These are phyloP conservation scores for Crossaster papposus DNA, from an alignment of 53 echinoderm and acorn worm genomes.

Conservation along the genomic window DNA sequence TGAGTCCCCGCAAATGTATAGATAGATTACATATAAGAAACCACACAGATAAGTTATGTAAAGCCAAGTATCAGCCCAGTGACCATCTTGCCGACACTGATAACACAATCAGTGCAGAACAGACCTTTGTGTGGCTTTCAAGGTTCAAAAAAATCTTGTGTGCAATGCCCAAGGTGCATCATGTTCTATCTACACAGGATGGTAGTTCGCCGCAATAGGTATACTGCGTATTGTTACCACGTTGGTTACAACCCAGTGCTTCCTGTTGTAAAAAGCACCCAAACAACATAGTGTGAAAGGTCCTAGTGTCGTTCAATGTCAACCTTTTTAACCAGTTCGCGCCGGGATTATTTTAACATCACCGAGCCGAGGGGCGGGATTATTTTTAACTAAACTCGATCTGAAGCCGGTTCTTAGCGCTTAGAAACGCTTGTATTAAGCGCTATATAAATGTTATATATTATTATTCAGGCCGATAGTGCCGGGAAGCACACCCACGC, in stretches of 20 bases:
- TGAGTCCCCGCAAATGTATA: background rate
- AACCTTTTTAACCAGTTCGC: no score
- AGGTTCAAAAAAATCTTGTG: conserved; percentile 25
- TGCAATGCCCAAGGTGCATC: conserved; percentile 20
- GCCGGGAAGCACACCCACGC: no score
- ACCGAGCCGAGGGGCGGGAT: no score
- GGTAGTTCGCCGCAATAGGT: conserved; percentile 12
- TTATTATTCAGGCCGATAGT: no score
- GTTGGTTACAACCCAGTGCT: conserved; percentile 6
- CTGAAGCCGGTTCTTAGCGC: no score
- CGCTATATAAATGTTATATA: no score
- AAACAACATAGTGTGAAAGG: background rate
- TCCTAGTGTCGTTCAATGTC: no score
- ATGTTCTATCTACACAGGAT: conserved; percentile 23
- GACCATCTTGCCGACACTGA: conserved; percentile 4
- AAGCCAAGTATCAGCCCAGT: background rate
- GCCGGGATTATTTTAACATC: no score
- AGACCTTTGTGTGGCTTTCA: background rate
- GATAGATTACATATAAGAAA: conserved; percentile 7
- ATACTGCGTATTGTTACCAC: conserved; percentile 8
- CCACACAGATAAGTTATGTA: background rate
- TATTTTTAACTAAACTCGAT: no score
- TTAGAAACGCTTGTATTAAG: no score
- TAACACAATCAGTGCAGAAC: conserved; percentile 15
- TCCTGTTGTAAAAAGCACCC: conserved; percentile 22